Base-by-base conservation (phyloP, 2,113 vertebrate species). In the Cololabis saira region DNA sequence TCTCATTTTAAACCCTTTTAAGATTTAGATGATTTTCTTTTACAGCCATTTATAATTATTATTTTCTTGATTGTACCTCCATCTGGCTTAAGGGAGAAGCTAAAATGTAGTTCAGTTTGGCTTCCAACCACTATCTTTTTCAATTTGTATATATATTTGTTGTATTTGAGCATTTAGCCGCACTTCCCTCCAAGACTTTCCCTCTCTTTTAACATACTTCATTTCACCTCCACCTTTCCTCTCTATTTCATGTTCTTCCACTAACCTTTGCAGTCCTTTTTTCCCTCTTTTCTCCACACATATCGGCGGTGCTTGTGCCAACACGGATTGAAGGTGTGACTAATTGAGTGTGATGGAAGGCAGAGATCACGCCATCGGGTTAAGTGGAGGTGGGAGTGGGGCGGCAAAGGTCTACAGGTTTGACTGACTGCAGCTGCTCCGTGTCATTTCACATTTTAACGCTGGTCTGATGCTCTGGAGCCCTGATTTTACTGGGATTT, bases 281-380 rank as follows among this genome's bases (percentile, higher is more conserved):
- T 30, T 48, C 16, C 1, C n/a, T 47, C 61, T 37, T 19, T 30
- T 52, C 27, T 18, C 3, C 4, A 0, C 37, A 18, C 15, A 0
- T 43, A 19, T 2, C 51, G 12, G 19, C 42, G 10, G 22, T 24
- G 15, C 24, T 61, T 17, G 12, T 15, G 2, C 13, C 24, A 24
- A 13, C 30, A 12, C 14, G 41, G 15, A 18, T 42, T 22, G 6
- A 73, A 19, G 0, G 27, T 0, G 58, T 15, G 48, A 49, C 69
- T 24, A 68, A 44, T 59, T 8, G 24, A n/a, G 10, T 44, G 40
- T 66, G 40, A 74, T 74, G 50, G 45, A 57, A 60, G 44, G 49
- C 37, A 45, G 54, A 63, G 33, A 42, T 68, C 64, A 41, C 18
- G 16, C 9, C 40, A 18, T 59, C 30, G 16, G 27, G 17, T 42